Evolutionary conservation across 2,888 invertebrate species (phyloP), one percentile per base, ranked within the genome.

Genomic region (Trimorus sp.): DNA sequence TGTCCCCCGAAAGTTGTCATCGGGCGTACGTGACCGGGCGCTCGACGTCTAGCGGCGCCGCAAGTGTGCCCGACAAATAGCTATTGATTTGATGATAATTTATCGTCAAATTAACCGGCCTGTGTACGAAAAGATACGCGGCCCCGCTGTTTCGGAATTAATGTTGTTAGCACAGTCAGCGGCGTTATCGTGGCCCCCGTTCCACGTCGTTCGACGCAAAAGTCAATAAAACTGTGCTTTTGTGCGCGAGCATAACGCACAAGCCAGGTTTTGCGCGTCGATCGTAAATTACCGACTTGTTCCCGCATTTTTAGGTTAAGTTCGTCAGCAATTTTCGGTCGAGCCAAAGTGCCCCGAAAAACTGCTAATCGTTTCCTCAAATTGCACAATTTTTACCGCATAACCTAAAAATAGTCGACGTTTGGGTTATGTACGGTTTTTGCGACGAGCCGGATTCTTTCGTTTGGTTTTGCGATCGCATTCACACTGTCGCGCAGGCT

Each of bases 401-500:
- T 26, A 26, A 26, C 26, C 26, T 26, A 26, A 26, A 26, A 26
- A 26, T 26, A 26, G 26, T 26, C 26, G 26, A 26, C 26, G 26
- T 26, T 26, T 26, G 4, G 26, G 26, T 26, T 26, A 26, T 26
- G 26, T 26, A 4, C 26, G 26, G 26, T 26, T 26, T 26, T 26
- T 26, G 26, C 26, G 26, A 73, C 51, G 54, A 66, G 26, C 42
- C 45, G 7, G 49, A 12, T 16, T 58, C 59, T 68, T 62, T 62
- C 26, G 42, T 15, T 56, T 49, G 59, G 51, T 70, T 82, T 51
- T 63, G 66, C 74, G 66, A 68, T 70, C 70, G 59, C 60, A 70
- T 54, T 76, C 76, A 42, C 68, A 76, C 71, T 80, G 76, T 81
- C 81, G 68, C 63, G 51, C 48, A 84, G 79, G 82, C 74, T 83